Evolutionary conservation across 2,888 invertebrate species (phyloP).

Genomic region (Archaeoteleia sp.): DNA sequence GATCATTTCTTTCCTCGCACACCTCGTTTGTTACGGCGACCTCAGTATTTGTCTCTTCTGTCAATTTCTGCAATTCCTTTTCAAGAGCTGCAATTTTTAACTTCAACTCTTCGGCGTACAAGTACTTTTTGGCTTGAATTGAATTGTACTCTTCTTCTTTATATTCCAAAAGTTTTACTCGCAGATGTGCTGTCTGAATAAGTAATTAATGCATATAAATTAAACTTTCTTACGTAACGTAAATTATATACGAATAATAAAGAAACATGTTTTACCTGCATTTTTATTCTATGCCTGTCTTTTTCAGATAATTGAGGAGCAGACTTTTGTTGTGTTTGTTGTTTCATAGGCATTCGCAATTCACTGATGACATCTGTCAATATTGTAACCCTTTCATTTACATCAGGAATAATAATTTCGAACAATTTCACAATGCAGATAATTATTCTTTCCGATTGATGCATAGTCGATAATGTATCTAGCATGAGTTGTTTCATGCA

Average conservation of each 20-base stretch:
- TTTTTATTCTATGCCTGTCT: constrained; percentile 74
- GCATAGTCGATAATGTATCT: constrained; percentile 76
- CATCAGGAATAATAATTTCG: constrained; percentile 74
- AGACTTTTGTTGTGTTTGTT: constrained; percentile 65
- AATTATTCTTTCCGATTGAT: constrained; percentile 71
- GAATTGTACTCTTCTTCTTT: constrained; percentile 79
- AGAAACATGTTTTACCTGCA: constrained; percentile 64
- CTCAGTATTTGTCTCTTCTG: constrained; percentile 53
- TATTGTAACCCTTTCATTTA: constrained; percentile 74
- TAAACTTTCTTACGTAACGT: constrained; percentile 9
- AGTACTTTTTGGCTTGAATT: constrained; percentile 78
- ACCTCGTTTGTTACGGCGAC: constrained; percentile 45
- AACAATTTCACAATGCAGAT: constrained; percentile 71
- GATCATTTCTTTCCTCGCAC: constrained; percentile 66
- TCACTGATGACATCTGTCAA: constrained; percentile 80
- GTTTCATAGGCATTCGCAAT: constrained; percentile 77
- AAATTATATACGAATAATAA: constrained; percentile 2
- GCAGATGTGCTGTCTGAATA: constrained; percentile 77
- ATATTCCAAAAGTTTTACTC: constrained; percentile 78
- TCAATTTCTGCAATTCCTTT: constrained; percentile 66
- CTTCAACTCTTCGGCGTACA: constrained; percentile 78
- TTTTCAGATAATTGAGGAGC: constrained; percentile 72
- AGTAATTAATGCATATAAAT: constrained; percentile 1
- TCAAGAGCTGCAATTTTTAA: constrained; percentile 74
- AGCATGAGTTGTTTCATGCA: constrained; percentile 77